Base-by-base conservation (phyloP, 2,113 vertebrate species). In the Hystrix cristata region DNA sequence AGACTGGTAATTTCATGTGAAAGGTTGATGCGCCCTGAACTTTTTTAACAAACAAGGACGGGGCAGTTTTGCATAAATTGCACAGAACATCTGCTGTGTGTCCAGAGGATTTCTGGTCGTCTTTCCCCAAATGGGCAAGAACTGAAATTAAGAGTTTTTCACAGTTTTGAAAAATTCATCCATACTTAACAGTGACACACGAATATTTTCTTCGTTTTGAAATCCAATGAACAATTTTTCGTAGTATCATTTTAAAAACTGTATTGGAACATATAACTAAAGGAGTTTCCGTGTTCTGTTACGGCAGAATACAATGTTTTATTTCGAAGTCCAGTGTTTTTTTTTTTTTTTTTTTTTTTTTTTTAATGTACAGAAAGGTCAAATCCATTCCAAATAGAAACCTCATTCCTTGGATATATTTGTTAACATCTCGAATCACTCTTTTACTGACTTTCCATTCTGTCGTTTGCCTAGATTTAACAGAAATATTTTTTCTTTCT, bases 251-350 rank as follows among this genome's bases (percentile, higher is more conserved):
- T 97, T 97, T 92, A 59, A 94, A 97, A 90, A 65, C 76, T 95
- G 72, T 80, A 57, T 95, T 93, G 57, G 97, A 94, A 97, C 93
- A 92, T 90, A 74, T 59, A 91, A 95, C 83, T 86, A 86, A 95
- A 97, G 94, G 67, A 29, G 76, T 46, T 92, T 91, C 85, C 74
- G 60, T 96, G 85, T 95, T 92, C 94, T 86, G 55, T 59, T 91
- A 55, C 86, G 81, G 51, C 80, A 90, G 84, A 96, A 97, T 96
- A 96, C 97, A 98, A 96, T 98, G 79, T 92, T 96, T 95, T 89
- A 89, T 95, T 95, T 96, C n/a, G 18, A 93, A 97, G 79, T 5
- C 65, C 34, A 60, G 13, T 82, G 95, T 53, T 7, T 29, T 76
- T 48, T 48, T 18, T 55, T 53, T 79, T 27, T n/a, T 21, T 90